Evolutionary conservation across 2,113 vertebrate species (phyloP), one percentile per base, ranked within the genome.

Genomic region (Tiliqua scincoides): DNA sequence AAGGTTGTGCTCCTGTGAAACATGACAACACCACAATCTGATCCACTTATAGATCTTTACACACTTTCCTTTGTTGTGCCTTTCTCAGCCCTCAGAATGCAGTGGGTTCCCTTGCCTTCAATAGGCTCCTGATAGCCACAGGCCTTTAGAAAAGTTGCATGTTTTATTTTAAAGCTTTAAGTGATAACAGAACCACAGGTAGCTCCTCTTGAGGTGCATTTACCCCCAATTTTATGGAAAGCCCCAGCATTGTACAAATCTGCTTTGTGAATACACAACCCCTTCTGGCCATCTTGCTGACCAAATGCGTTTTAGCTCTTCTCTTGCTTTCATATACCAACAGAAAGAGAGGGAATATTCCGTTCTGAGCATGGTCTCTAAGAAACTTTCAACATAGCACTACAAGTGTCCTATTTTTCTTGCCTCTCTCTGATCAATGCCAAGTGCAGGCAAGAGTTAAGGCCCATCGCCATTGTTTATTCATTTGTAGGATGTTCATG

Each of bases 401-500:
- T 35, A 48, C 8, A 48, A 83, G 52, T 43, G 74, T 62, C 81
- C 67, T 84, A 23, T 78, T 88, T 84, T 83, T 83, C 74, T 40
- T 72, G 43, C 78, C 9, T 88, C 20, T 68, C 11, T 88, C 54
- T 65, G 65, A 84, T 79, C 59, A 63, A 12, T 83, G 61, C 63
- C 76, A 88, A 73, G 67, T 83, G 40, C 67, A 88, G 54, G 54
- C 65, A 83, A 62, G 57, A 79, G 81, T 83, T 73, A 83, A 63
- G 80, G 57, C 81, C 79, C 18, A 78, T 79, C 65, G 63, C 54
- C 57, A 37, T 73, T 78, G 75, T 88, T 87, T 83, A 87, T 78
- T 83, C 86, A 87, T 85, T 79, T 79, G 25, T 73, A 79, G 70
- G 75, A 83, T 71, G 74, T 73, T 73, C 61, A 88, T 84, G 57